Evolutionary conservation across 1,140 invertebrate genomes (phyloP).

Genomic region (Drosophila willistoni): DNA sequence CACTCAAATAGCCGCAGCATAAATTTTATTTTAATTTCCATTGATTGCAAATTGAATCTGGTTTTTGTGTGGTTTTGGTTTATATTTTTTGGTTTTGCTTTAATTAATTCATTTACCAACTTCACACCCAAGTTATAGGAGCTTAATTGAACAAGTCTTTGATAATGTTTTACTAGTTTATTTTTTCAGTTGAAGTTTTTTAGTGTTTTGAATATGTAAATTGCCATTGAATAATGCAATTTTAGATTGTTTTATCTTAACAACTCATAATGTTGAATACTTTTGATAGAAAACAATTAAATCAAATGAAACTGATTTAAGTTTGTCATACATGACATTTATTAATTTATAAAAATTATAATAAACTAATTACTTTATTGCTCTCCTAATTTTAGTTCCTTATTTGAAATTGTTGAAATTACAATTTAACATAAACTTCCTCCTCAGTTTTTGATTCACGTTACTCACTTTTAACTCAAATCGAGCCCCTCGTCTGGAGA

Average conservation of each 20-base stretch:
- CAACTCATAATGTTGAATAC: background rate
- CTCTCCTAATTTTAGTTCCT: too few relatives aligned
- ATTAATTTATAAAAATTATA: too few relatives aligned
- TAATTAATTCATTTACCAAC: constrained; percentile 39
- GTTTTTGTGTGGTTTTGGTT: constrained; percentile 14
- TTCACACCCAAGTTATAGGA: constrained; percentile 33
- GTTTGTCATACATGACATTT: too few relatives aligned
- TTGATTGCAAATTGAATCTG: constrained; percentile 20
- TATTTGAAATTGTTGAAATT: too few relatives aligned
- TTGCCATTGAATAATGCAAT: background rate
- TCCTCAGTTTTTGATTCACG: too few relatives aligned
- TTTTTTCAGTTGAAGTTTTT: too few relatives aligned
- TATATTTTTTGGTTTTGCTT: constrained; percentile 1
- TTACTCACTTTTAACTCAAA: too few relatives aligned
- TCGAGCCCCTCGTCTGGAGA: constrained; percentile 6
- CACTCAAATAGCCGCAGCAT: constrained; percentile 31
- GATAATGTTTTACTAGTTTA: too few relatives aligned
- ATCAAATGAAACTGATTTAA: too few relatives aligned
- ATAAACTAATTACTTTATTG: too few relatives aligned
- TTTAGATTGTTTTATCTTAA: background rate
- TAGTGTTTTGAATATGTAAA: background rate
- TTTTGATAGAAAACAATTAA: background rate
- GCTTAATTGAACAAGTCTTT: constrained; percentile 5
- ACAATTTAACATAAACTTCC: too few relatives aligned
- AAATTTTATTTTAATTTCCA: constrained; percentile 43